Conservation (phyloP, 1,140 invertebrate genomes). For the Drosophila auraria region DNA sequence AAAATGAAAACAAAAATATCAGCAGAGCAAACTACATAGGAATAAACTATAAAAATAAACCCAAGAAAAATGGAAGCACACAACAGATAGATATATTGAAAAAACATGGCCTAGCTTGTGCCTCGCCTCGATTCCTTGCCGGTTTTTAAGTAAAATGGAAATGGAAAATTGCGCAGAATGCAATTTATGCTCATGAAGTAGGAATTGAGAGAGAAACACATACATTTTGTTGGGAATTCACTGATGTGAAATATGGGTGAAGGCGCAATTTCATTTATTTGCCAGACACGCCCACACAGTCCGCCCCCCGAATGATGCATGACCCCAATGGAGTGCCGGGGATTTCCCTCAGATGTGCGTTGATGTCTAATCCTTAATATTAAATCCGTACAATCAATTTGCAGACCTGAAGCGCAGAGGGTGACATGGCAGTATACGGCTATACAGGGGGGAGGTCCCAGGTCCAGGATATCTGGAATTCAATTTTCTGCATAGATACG, state of each 20-base stretch:
- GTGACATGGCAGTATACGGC: conserved; percentile 67
- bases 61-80: conserved; percentile 16
- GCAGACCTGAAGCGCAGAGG: conserved; percentile 17
- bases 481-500: conserved; percentile 81
- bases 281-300: conserved; percentile 26
- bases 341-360: conserved; percentile 55
- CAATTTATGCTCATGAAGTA: conserved; percentile 59
- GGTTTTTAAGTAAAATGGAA: conserved; percentile 47
- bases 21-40: conserved; percentile 29
- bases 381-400: conserved; percentile 80
- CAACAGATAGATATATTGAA: conserved; percentile 29
- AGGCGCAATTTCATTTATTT: conserved; percentile 49
- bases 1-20: conserved; percentile 50
- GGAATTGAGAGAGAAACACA: conserved; percentile 43
- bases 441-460: conserved; percentile 9
- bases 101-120: conserved; percentile 49
- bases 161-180: conserved; percentile 56
- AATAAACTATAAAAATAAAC: conserved; percentile 53
- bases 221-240: conserved; percentile 22
- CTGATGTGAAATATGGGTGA: conserved; percentile 42
- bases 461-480: conserved; percentile 58
- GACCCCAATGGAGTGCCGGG: conserved; percentile 44
- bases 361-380: conserved; percentile 79
- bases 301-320: conserved; percentile 39
- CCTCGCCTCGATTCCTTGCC: conserved; percentile 2